A percentile compares a stretch with the other conserved stretches of the same genome.
Evolutionary conservation across 2,797 vertebrate species (phyloP).

Genomic region (Siniperca obscura): DNA sequence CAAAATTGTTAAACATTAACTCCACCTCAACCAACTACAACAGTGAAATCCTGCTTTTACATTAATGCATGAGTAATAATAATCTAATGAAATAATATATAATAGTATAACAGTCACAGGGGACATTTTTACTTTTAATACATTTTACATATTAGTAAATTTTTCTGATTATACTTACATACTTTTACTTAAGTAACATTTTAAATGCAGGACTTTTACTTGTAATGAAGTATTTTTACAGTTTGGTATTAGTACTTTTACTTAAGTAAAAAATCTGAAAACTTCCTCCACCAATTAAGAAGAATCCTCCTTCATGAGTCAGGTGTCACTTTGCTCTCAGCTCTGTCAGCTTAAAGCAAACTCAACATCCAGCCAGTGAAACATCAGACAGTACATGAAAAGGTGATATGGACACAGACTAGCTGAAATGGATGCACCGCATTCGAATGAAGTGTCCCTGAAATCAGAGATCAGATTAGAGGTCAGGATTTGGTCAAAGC

Average conservation of each 20-base stretch:
- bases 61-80: background rate
- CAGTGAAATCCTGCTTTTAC: background rate
- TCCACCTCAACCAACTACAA: background rate
- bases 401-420: slow-evolving; percentile 16
- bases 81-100: background rate
- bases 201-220: background rate
- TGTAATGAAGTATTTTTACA: background rate
- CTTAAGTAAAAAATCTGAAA: background rate
- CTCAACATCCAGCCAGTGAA: slow-evolving; percentile 23
- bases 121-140: background rate
- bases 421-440: background rate
- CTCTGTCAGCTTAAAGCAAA: slow-evolving; percentile 20
- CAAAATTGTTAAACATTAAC: no score
- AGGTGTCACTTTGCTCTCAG: slow-evolving; percentile 29
- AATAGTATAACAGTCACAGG: background rate
- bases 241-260: background rate
- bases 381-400: slow-evolving; percentile 22
- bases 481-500: slow-evolving; percentile 60
- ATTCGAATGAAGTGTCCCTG: slow-evolving; percentile 53
- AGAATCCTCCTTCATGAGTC: slow-evolving; percentile 8
- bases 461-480: slow-evolving; percentile 66
- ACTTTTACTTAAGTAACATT: background rate
- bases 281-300: background rate
- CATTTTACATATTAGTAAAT: background rate
- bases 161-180: background rate